A percentile compares a stretch with the other conserved stretches of the same genome.
Evolutionary conservation across 2,888 invertebrate genomes (phyloP).

Genomic region (Conchocele bisecta): DNA sequence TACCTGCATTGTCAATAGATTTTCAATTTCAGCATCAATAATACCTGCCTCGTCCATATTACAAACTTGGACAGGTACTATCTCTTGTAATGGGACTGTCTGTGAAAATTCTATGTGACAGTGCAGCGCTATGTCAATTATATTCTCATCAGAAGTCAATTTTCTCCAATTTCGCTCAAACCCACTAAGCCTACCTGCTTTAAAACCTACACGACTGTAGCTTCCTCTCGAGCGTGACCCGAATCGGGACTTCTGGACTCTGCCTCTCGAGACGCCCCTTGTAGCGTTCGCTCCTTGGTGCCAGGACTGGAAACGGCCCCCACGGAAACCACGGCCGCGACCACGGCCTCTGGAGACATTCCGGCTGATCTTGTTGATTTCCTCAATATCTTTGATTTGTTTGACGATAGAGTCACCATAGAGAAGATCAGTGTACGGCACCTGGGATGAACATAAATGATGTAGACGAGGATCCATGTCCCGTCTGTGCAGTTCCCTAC

Average conservation of each 20-base stretch:
- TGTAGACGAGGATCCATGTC: constrained; percentile 32
- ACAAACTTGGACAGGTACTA: background rate
- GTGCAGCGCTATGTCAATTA: constrained; percentile 8
- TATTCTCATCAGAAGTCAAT: constrained; percentile 12
- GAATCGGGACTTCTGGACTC: too few species aligned
- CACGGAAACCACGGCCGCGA: background rate
- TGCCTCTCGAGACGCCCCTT: too few species aligned
- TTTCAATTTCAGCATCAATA: constrained; percentile 24
- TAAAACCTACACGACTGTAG: constrained; percentile 24
- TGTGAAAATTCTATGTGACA: constrained; percentile 16
- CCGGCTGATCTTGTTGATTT: constrained; percentile 19
- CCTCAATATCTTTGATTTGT: constrained; percentile 31
- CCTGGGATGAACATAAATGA: constrained; percentile 31
- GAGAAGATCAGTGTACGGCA: constrained; percentile 18
- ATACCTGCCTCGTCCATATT: constrained; percentile 17
- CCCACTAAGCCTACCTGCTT: constrained; percentile 20
- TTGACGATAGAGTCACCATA: constrained; percentile 34
- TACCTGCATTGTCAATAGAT: constrained; percentile 18
- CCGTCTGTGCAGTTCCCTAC: constrained; percentile 23
- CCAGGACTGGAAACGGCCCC: too few species aligned
- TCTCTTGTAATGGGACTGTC: background rate
- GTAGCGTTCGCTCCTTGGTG: too few species aligned
- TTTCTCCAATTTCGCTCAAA: constrained; percentile 15
- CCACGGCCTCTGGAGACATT: background rate
- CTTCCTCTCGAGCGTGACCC: too few species aligned